Conservation (phyloP, 2,797 vertebrate genomes). For the Etheostoma nigrum region DNA sequence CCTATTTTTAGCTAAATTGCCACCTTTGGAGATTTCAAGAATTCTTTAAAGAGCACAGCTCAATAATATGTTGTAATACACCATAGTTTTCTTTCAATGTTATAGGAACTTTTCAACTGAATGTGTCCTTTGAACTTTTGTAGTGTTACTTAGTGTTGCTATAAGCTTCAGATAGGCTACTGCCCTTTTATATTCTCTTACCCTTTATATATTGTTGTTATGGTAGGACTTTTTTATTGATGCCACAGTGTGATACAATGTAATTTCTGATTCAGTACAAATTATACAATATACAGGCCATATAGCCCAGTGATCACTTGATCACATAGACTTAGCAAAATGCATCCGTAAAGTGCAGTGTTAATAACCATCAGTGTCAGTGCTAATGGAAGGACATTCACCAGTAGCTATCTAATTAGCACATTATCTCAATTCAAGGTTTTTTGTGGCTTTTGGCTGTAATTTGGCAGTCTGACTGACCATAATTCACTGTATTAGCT, state of each 20-base stretch:
- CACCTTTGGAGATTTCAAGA: neutral
- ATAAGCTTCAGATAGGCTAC: neutral
- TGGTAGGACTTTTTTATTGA: neutral
- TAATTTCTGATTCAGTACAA: constrained; percentile 27
- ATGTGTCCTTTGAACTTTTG: neutral
- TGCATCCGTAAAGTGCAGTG: constrained; percentile 41
- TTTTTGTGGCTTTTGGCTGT: constrained; percentile 56
- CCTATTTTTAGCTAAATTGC: neutral
- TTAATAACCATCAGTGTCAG: constrained; percentile 61
- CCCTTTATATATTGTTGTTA: neutral
- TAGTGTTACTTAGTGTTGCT: neutral
- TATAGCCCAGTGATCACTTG: constrained; percentile 17
- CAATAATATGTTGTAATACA: neutral
- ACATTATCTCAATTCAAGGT: constrained; percentile 63
- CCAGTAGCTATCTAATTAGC: constrained; percentile 56
- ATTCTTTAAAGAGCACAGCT: neutral
- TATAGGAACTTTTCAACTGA: neutral
- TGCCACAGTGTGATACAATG: constrained; percentile 10
- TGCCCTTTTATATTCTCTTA: neutral
- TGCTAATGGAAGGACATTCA: constrained; percentile 53
- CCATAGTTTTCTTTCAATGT: neutral
- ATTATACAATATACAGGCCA: constrained; percentile 17
- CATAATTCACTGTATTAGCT: constrained; percentile 55
- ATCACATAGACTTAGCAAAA: constrained; percentile 39
- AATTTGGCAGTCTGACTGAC: constrained; percentile 49